Percentiles rank a stretch among this genome's conserved stretches.
Evolutionary conservation across 2,113 vertebrate genomes (phyloP).

Genomic region (Ceyx margarethae): DNA sequence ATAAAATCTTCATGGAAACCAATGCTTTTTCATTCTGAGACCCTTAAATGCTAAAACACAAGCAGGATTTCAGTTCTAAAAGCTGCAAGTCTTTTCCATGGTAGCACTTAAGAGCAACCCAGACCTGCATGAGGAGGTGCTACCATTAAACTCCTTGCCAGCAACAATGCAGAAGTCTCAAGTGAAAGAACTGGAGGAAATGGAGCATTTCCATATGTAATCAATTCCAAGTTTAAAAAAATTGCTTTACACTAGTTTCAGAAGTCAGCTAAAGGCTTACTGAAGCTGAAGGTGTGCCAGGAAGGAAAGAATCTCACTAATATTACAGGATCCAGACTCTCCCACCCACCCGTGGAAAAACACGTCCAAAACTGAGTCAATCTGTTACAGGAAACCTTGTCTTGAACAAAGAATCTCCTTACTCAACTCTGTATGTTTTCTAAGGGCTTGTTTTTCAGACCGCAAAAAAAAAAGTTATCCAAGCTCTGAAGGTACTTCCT

Average conservation of each 20-base stretch:
- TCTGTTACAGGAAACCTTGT: slow-evolving; percentile 5
- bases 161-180: neutral
- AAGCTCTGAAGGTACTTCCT: neutral
- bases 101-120: neutral
- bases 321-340: slow-evolving; percentile 17
- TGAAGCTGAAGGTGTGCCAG: neutral
- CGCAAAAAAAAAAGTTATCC: neutral
- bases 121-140: neutral
- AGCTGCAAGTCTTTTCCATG: neutral
- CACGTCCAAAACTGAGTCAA: neutral
- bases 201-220: neutral
- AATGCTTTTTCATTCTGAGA: neutral
- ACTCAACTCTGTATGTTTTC: neutral
- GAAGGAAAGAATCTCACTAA: neutral
- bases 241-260: neutral
- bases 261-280: neutral
- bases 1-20: neutral
- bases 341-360: neutral
- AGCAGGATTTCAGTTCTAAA: neutral
- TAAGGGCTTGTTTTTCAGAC: neutral
- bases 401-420: neutral
- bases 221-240: neutral
- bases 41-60: neutral
- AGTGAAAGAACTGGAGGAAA: neutral
- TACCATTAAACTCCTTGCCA: neutral